These are phyloP conservation scores for Pitta sordida DNA, from an alignment of 2,113 vertebrate species.

Conservation along the genomic window DNA sequence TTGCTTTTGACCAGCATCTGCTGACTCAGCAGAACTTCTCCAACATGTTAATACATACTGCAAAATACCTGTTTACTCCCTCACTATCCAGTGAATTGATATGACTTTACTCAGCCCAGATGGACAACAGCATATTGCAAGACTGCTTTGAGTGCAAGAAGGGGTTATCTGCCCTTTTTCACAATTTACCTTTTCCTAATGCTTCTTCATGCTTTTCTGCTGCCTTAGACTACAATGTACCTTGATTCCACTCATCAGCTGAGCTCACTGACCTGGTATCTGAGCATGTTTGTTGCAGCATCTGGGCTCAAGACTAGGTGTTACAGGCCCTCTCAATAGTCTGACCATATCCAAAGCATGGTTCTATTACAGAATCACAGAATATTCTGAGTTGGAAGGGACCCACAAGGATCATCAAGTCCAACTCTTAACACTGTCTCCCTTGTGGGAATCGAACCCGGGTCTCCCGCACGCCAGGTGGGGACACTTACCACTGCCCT, in stretches of 20 bases:
- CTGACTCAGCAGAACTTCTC: background rate
- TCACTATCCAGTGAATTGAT: background rate
- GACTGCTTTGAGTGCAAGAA: background rate
- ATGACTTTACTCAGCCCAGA: background rate
- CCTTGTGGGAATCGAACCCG: too few relatives aligned
- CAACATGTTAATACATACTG: background rate
- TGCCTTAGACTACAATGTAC: background rate
- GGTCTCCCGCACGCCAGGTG: too few relatives aligned
- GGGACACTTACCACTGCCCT: too few relatives aligned
- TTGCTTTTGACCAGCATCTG: background rate
- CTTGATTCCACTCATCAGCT: rapidly evolving
- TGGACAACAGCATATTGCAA: background rate
- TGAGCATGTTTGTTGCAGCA: background rate
- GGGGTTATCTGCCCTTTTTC: background rate
- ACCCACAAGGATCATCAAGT: too few relatives aligned
- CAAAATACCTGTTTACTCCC: background rate
- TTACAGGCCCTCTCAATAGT: background rate
- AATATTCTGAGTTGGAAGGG: too few relatives aligned
- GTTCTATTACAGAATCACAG: background rate
- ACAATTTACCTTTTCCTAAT: background rate
- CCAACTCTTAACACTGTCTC: too few relatives aligned
- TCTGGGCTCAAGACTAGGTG: background rate
- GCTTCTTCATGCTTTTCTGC: background rate
- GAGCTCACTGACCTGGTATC: background rate
- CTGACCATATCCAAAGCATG: background rate